phyloP scores from a whole-genome alignment of 2,797 vertebrate species.

The Lithobates pipiens region DNA sequence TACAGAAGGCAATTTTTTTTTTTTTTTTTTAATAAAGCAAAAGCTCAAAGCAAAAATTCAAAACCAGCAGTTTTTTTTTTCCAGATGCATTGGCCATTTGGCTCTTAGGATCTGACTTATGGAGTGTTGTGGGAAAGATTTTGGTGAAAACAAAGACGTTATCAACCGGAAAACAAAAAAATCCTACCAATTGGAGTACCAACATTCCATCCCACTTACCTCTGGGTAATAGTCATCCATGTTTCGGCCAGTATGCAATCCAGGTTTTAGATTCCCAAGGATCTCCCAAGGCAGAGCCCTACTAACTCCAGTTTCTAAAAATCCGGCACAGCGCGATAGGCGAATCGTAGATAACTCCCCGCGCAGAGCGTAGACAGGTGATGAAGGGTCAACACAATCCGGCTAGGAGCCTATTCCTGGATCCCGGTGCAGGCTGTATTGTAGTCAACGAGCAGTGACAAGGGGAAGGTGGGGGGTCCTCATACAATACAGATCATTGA shows the following conservation, averaged over 20 bases:
- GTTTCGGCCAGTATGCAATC: neutral
- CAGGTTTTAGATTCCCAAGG: neutral
- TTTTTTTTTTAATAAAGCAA: no score
- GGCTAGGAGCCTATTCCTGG: neutral
- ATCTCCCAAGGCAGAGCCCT: neutral
- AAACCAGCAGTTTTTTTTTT: no score
- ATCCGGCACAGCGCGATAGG: neutral
- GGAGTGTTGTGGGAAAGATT: no score
- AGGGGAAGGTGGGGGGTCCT: neutral
- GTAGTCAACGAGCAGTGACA: slow-evolving; percentile 9
- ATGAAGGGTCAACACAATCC: neutral
- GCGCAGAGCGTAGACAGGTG: neutral
- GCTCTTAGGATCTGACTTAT: no score
- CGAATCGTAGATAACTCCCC: neutral
- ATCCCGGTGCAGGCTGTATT: slow-evolving; percentile 2
- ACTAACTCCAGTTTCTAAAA: neutral
- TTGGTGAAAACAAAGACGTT: no score
- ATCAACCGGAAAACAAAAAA: neutral
- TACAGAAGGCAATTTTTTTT: no score
- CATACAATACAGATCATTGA: neutral
- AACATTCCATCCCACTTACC: slow-evolving; percentile 13
- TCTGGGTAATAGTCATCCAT: slow-evolving; percentile 53
- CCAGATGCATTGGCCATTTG: no score
- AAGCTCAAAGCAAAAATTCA: no score
- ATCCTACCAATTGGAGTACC: neutral